phyloP scores from a whole-genome alignment of 2,113 vertebrate genomes.

The Alligator mississippiensis region DNA sequence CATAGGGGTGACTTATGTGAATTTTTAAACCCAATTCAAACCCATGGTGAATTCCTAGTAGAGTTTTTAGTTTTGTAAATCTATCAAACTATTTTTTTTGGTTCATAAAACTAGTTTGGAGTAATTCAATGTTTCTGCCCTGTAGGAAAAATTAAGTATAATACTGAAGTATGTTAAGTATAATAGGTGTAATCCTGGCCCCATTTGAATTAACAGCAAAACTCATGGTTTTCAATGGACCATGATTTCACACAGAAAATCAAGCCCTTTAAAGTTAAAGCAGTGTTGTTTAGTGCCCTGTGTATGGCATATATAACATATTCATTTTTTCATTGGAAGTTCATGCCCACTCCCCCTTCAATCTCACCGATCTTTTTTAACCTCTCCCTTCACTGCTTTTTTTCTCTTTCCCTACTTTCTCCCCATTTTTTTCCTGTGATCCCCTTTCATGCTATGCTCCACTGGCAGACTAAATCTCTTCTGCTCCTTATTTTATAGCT shows the following conservation, averaged over 20 bases:
- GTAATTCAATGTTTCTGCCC: neutral
- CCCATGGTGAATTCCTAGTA: neutral
- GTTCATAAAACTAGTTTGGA: neutral
- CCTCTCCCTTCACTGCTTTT: neutral
- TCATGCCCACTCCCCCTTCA: neutral
- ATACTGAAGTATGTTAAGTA: neutral
- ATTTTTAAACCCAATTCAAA: neutral
- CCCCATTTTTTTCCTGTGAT: fast-evolving
- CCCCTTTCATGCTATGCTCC: neutral
- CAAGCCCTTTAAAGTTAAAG: neutral
- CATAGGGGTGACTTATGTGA: neutral
- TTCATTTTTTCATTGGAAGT: constrained; percentile 4
- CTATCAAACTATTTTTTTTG: neutral
- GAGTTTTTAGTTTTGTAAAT: neutral
- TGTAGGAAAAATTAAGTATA: neutral
- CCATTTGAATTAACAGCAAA: constrained; percentile 4
- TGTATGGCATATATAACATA: neutral
- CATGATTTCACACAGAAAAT: neutral
- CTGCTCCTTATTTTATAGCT: neutral
- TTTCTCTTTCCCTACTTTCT: fast-evolving
- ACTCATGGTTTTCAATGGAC: neutral
- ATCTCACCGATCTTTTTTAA: neutral
- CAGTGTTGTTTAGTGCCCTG: neutral
- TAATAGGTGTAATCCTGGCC: neutral
- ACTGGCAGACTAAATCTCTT: neutral